Conservation (phyloP, 2,113 vertebrate species). For the Indicator indicator region DNA sequence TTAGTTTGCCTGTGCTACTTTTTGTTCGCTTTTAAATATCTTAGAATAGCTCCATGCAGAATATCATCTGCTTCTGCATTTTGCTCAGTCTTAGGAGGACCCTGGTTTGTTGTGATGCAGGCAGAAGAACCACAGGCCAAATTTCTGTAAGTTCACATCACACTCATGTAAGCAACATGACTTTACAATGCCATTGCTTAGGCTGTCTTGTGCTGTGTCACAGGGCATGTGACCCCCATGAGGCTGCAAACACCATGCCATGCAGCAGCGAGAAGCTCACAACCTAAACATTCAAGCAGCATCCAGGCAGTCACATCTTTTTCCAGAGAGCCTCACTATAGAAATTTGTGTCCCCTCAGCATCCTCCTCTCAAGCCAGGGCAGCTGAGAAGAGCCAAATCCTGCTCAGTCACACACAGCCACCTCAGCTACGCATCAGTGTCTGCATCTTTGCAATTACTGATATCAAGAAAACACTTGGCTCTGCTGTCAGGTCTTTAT, state of each 20-base stretch:
- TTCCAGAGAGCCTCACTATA: not conserved
- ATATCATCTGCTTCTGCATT: not conserved
- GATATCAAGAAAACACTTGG: not conserved
- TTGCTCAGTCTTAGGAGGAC: not conserved
- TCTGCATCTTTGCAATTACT: not conserved
- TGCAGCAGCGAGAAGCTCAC: accelerated
- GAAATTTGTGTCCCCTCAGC: not conserved
- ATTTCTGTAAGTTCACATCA: not conserved
- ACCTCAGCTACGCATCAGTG: not conserved
- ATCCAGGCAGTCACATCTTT: accelerated
- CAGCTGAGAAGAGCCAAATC: not conserved
- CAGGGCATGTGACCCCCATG: accelerated
- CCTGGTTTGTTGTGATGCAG: not conserved
- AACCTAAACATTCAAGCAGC: accelerated
- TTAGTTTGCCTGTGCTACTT: conserved; percentile 14
- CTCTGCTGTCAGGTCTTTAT: not conserved
- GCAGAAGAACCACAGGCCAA: not conserved
- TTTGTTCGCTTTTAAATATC: conserved; percentile 25
- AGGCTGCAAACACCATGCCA: not conserved
- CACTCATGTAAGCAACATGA: accelerated
- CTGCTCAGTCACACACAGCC: not conserved
- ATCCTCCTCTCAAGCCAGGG: not conserved
- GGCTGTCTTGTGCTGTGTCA: not conserved
- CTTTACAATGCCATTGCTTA: not conserved
- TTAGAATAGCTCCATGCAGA: conserved; percentile 9